A percentile compares a stretch with the other conserved stretches of the same genome.
These are phyloP conservation scores for Papio anubis DNA, from an alignment of 2,113 vertebrate species.

Conservation along the genomic window DNA sequence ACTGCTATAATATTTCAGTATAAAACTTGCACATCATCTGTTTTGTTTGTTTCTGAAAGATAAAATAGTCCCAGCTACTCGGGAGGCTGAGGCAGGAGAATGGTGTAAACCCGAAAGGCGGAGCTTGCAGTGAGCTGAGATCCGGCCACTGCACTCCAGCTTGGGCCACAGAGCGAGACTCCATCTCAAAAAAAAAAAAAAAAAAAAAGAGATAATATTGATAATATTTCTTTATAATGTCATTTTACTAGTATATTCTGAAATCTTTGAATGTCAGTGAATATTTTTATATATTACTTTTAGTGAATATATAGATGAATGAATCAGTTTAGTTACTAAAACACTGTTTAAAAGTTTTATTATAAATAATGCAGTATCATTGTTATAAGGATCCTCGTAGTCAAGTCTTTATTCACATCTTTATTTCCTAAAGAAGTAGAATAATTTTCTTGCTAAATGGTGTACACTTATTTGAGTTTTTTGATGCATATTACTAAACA, in stretches of 20 bases:
- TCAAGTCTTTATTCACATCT: background rate
- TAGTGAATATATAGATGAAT: background rate
- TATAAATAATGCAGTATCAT: background rate
- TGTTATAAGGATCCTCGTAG: background rate
- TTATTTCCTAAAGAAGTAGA: background rate
- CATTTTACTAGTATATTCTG: background rate
- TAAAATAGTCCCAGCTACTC: background rate
- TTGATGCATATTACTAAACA: background rate
- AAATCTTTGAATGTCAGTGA: background rate
- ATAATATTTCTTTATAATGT: constrained; percentile 14
- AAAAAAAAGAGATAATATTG: background rate
- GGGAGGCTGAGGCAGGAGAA: no score
- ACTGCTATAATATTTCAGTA: background rate
- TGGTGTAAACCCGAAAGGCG: rapidly evolving
- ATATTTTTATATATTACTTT: background rate
- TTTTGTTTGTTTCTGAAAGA: constrained; percentile 24
- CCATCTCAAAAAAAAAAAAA: no score
- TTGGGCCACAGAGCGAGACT: no score
- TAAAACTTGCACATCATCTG: constrained; percentile 14
- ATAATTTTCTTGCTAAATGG: background rate
- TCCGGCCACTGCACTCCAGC: no score
- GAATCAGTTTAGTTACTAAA: constrained; percentile 11
- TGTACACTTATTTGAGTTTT: background rate
- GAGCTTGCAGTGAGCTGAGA: no score
- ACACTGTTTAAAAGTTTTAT: background rate